phyloP scores from a whole-genome alignment of 2,888 invertebrate genomes.

The Acanthosepion lycidas region DNA sequence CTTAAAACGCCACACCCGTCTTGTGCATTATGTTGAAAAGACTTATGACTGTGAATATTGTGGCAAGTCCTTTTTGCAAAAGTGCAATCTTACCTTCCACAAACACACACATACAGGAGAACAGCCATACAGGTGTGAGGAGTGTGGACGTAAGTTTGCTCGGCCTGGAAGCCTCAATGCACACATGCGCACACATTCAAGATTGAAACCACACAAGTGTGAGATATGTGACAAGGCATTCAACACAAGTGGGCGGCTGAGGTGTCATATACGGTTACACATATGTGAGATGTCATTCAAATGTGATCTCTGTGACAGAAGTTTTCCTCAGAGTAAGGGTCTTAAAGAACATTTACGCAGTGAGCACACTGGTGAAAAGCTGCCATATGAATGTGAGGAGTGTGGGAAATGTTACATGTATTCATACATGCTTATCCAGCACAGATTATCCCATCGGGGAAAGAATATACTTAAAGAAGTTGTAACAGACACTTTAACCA shows the following conservation, averaged over 20 bases:
- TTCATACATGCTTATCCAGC: conserved; percentile 35
- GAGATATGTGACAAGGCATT: not conserved
- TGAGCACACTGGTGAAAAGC: not conserved
- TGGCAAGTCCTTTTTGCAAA: not conserved
- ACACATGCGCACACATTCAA: not conserved
- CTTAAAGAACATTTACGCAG: not conserved
- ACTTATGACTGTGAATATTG: not conserved
- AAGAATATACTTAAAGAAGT: conserved; percentile 6
- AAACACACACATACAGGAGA: not conserved
- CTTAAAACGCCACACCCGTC: not conserved
- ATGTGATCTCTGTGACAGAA: not conserved
- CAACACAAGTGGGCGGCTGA: not conserved
- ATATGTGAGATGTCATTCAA: not conserved
- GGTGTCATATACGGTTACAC: not conserved
- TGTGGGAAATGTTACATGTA: not conserved
- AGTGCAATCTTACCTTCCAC: conserved; percentile 36
- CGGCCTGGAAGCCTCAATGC: not conserved
- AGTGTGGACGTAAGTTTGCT: not conserved
- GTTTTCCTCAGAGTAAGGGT: not conserved
- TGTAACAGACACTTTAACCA: conserved; percentile 16
- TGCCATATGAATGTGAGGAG: not conserved
- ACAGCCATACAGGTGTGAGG: not conserved
- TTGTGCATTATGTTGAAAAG: not conserved
- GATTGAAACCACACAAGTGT: not conserved
- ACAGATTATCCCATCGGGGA: conserved; percentile 18